A percentile compares a stretch with the other conserved stretches of the same genome.
Evolutionary conservation across 2,797 vertebrate genomes (phyloP).

Genomic region (Gallinago solitaria): DNA sequence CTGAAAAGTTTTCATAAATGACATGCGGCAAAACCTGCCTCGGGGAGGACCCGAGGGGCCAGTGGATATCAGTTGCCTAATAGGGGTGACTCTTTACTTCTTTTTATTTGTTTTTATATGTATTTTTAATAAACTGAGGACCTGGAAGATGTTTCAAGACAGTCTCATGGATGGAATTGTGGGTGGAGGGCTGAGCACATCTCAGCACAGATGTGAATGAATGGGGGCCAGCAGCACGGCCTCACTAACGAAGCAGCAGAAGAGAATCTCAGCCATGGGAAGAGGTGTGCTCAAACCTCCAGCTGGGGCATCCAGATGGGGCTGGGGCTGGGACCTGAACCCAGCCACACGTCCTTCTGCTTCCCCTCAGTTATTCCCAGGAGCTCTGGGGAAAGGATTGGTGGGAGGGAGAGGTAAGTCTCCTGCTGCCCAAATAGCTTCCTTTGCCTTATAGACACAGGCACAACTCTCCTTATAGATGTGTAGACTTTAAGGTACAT

Average conservation of each 20-base stretch:
- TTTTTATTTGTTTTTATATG: background rate
- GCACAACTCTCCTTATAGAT: background rate
- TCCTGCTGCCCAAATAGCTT: background rate
- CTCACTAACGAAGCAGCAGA: background rate
- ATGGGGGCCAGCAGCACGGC: background rate
- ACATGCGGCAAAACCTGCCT: background rate
- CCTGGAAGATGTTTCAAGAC: background rate
- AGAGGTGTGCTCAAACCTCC: background rate
- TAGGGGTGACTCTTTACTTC: background rate
- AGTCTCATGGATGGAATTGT: fast-evolving
- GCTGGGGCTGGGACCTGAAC: background rate
- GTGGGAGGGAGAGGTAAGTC: background rate
- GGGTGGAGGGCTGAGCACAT: background rate
- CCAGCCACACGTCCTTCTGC: background rate
- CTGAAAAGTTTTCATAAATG: background rate
- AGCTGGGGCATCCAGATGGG: fast-evolving
- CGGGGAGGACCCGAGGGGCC: background rate
- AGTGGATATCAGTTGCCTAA: background rate
- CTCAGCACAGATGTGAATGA: background rate
- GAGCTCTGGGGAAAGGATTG: background rate
- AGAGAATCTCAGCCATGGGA: background rate
- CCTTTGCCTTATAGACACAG: background rate
- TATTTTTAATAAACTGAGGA: background rate
- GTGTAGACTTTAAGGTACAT: background rate
- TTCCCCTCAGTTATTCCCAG: background rate